Base-by-base conservation (phyloP, 1,140 invertebrate genomes). In the Bombus turneri region DNA sequence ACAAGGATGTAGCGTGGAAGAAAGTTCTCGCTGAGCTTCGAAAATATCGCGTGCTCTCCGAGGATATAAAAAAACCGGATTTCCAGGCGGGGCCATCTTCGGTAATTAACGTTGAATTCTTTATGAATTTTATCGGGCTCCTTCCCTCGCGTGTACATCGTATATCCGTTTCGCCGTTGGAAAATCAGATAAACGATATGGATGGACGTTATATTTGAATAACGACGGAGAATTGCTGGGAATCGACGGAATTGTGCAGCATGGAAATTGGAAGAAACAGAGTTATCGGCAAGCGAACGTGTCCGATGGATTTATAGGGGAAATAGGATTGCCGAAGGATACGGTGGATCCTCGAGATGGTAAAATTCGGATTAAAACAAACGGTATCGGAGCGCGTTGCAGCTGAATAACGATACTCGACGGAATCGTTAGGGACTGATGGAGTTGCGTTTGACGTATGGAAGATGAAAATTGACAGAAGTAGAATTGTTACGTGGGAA, bases 91-190 rank as follows among this genome's bases (percentile, higher is more conserved):
- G 41, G 83, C 68, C 83, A 85, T 85, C 78, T 85, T 79, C 83
- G 83, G 68, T 85, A 85, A 85, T 85, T 85, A 85, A 85, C 83
- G 77, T 85, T 85, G 76, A 85, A 85, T 85, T 53, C 80, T 85
- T 85, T 80, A 85, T 80, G 76, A 85, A 80, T 43, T 62, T 34
- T 80, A 85, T 80, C 77, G 83, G 41, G 1, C 34, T 41, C 6
- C n/a, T 22, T 18, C 25, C 64, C 47, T 80, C 76, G 76, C 76
- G 39, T 37, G 68, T 72, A 68, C 68, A 85, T 85, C 83, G 76
- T 37, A n/a, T 28, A n/a, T 28, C 41, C 53, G 76, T 39, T 64
- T 72, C 28, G 53, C 25, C 34, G 37, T 15, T 18, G 39, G 41
- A 25, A 71, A 84, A 79, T 79, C 83, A 62, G 83, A 84, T 84